Conservation (phyloP, 2,888 invertebrate genomes). For the Barypeithes pellucidus region DNA sequence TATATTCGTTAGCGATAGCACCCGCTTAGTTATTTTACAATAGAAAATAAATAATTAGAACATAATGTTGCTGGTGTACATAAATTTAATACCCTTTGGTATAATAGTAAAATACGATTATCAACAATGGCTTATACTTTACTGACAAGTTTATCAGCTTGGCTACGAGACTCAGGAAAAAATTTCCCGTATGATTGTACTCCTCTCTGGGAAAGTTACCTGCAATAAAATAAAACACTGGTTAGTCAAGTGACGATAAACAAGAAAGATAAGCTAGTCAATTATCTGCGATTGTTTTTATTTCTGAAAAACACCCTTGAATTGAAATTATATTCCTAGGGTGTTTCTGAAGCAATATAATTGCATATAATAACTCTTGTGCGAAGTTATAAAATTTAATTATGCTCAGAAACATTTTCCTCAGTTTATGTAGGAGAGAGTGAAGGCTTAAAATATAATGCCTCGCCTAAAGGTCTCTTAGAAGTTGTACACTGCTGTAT, state of each 20-base stretch:
- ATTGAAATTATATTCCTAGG: not conserved
- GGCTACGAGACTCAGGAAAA: conserved; percentile 42
- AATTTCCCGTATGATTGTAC: conserved; percentile 46
- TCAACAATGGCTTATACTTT: conserved; percentile 30
- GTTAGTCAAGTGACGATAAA: not conserved
- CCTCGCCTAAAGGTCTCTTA: conserved; percentile 21
- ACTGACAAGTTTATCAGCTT: conserved; percentile 33
- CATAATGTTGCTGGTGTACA: no score
- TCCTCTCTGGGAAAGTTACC: conserved; percentile 35
- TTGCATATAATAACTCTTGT: conserved; percentile 23
- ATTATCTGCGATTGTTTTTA: not conserved
- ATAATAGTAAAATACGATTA: conserved; percentile 9
- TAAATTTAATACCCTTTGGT: no score
- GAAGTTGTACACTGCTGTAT: conserved; percentile 24
- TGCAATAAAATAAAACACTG: conserved; percentile 27
- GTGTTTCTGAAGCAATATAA: conserved; percentile 11
- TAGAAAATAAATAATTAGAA: not conserved
- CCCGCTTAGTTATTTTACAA: not conserved
- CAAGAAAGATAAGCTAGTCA: not conserved
- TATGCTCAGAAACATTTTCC: conserved; percentile 32
- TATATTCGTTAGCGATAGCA: not conserved
- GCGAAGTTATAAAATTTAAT: conserved; percentile 33
- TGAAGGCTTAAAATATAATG: conserved; percentile 30
- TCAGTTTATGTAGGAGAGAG: conserved; percentile 23
- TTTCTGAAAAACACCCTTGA: not conserved